Conservation (phyloP, 1,140 invertebrate species). For the Diachasma alloeum region DNA sequence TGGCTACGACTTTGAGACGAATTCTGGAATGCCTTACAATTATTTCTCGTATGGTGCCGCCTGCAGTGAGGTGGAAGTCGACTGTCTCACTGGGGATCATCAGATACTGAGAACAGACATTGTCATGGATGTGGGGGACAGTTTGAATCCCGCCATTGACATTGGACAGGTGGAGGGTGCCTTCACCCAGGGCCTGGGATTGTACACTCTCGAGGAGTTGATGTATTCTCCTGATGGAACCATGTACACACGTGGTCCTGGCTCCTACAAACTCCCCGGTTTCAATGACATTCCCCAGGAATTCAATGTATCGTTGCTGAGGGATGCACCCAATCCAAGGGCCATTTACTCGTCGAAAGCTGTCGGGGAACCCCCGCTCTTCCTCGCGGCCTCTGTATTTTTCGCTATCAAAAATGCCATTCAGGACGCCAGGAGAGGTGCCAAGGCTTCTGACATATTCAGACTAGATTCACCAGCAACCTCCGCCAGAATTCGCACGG, state of each 20-base stretch:
- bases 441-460: slow-evolving; percentile 72
- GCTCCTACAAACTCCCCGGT: slow-evolving; percentile 92
- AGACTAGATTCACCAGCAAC: slow-evolving; percentile 87
- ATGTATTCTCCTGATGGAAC: slow-evolving; percentile 85
- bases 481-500: slow-evolving; percentile 87
- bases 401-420: slow-evolving; percentile 94
- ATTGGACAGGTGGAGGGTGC: slow-evolving; percentile 96
- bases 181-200: slow-evolving; percentile 91
- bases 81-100: slow-evolving; percentile 89
- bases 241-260: slow-evolving; percentile 86
- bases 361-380: slow-evolving; percentile 94
- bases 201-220: slow-evolving; percentile 91
- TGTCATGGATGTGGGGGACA: slow-evolving; percentile 94
- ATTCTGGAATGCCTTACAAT: slow-evolving; percentile 76
- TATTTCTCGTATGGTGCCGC: slow-evolving; percentile 86
- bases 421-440: slow-evolving; percentile 76
- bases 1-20: slow-evolving; percentile 78
- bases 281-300: slow-evolving; percentile 89
- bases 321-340: slow-evolving; percentile 84
- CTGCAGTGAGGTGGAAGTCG: slow-evolving; percentile 85
- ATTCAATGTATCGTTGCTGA: slow-evolving; percentile 92
- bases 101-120: slow-evolving; percentile 87
- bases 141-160: slow-evolving; percentile 94
- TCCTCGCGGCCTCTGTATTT: slow-evolving; percentile 85
- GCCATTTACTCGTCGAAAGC: slow-evolving; percentile 97